Evolutionary conservation across 2,888 invertebrate genomes (phyloP), one percentile per base, ranked within the genome.

Genomic region (Volucella zonaria): DNA sequence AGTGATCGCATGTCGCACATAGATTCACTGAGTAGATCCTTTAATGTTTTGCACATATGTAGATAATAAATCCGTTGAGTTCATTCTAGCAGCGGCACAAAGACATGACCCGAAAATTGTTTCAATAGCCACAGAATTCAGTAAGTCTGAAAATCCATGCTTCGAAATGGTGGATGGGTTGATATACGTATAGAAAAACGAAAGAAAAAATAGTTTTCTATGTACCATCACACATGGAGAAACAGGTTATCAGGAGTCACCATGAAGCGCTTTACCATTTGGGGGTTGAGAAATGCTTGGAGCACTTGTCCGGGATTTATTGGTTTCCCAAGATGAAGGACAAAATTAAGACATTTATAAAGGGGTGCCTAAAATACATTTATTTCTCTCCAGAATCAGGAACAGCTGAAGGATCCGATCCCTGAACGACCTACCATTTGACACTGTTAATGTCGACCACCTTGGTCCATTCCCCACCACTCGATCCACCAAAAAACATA

Each of bases 321-420:
- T 90, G 89, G 88, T 90, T 90, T 76, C 89, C 89, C 8, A 87
- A 88, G 40, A 87, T 89, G 79, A 87, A 15, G n/a, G n/a, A n/a
- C n/a, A n/a, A n/a, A n/a, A n/a, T n/a, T n/a, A n/a, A n/a, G 56
- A 47, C 43, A 49, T 18, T 66, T 49, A 74, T 75, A 3, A 83
- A 83, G 47, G 64, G 43, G 71, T 59, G 77, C 47, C 31, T 56
- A 14, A 40, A 71, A 54, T 61, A 49, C 45, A 70, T 70, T 64
- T 62, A 70, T 62, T 86, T 59, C 23, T 70, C 71, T 18, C 62
- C 75, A 23, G 47, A 71, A 15, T 68, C 68, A 40, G 86, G 86
- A 3, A 86, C 78, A 51, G 8, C 47, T 2, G 88, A 89, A 79
- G 89, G 89, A 89, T 52, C 77, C 80, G 23, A 88, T 89, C 11